Conservation (phyloP, 2,797 vertebrate genomes). For the Phataginus tetradactyla region DNA sequence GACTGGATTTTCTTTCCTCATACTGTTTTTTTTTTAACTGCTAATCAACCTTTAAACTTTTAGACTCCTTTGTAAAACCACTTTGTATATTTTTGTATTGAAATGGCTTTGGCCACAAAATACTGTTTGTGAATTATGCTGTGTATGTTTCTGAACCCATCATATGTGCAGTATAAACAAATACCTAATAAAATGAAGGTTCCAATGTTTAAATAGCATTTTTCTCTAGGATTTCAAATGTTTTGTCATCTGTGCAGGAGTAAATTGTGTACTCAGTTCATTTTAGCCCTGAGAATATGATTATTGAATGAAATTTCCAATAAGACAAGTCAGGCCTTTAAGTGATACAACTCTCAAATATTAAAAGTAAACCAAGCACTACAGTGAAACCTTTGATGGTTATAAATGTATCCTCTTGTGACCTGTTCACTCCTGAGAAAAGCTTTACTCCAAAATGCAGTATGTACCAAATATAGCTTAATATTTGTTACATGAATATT, state of each 20-base stretch:
- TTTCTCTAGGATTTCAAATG: neutral
- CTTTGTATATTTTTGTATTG: neutral
- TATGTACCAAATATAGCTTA: slow-evolving; percentile 4
- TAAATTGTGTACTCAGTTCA: slow-evolving; percentile 29
- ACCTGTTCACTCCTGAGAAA: neutral
- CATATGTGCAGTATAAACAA: neutral
- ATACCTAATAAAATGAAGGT: slow-evolving; percentile 42
- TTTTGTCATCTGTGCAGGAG: slow-evolving; percentile 22
- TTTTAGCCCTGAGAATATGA: slow-evolving; percentile 42
- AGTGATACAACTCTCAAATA: neutral
- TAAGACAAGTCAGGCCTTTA: slow-evolving; percentile 50
- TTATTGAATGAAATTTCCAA: slow-evolving; percentile 43
- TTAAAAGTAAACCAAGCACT: slow-evolving; percentile 41
- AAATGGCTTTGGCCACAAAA: slow-evolving; percentile 28
- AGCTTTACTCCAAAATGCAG: slow-evolving; percentile 8
- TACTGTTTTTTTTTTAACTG: neutral
- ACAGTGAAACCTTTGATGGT: neutral
- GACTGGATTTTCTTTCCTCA: neutral
- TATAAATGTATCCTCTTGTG: neutral
- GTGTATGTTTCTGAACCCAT: slow-evolving; percentile 19
- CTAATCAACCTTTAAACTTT: slow-evolving; percentile 44
- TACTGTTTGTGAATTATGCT: neutral
- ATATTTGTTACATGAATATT: slow-evolving; percentile 26
- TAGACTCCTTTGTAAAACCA: neutral
- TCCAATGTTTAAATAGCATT: neutral